Conservation (phyloP, 2,888 invertebrate genomes). For the Sisyra terminalis region DNA sequence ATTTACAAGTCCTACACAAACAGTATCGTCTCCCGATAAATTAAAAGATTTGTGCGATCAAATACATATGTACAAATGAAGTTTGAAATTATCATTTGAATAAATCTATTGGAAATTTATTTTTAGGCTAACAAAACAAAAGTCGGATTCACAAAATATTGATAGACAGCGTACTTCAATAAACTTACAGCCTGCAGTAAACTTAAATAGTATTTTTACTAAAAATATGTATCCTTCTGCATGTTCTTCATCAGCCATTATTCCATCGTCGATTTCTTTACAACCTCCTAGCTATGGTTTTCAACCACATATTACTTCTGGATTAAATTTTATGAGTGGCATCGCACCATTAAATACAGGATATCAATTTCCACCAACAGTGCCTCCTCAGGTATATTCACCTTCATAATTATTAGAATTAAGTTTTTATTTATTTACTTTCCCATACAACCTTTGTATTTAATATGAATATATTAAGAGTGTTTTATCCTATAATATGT, state of each 20-base stretch:
- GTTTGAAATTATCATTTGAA: not conserved
- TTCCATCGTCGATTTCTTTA: not conserved
- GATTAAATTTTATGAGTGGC: slow-evolving; percentile 2
- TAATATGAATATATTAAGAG: too few species aligned
- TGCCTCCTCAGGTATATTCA: slow-evolving; percentile 5
- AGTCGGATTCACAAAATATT: not conserved
- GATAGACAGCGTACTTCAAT: not conserved
- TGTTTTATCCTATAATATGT: too few species aligned
- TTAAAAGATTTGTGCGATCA: slow-evolving; percentile 43
- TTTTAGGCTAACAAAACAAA: not conserved
- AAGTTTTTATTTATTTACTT: too few species aligned
- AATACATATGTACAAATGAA: slow-evolving; percentile 29
- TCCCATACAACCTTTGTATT: too few species aligned
- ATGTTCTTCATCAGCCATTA: not conserved
- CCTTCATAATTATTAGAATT: too few species aligned
- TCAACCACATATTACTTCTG: slow-evolving; percentile 8
- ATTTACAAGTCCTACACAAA: slow-evolving; percentile 43
- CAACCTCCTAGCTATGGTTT: slow-evolving; percentile 8
- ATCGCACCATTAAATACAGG: slow-evolving; percentile 2
- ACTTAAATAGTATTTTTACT: not conserved
- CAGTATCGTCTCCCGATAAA: slow-evolving; percentile 23
- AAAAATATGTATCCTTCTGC: not conserved
- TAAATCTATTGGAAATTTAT: too few species aligned
- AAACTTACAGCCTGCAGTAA: not conserved
- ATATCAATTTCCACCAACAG: slow-evolving; percentile 5